Conservation (phyloP, 2,888 invertebrate genomes). For the Netelia fuscicornis region DNA sequence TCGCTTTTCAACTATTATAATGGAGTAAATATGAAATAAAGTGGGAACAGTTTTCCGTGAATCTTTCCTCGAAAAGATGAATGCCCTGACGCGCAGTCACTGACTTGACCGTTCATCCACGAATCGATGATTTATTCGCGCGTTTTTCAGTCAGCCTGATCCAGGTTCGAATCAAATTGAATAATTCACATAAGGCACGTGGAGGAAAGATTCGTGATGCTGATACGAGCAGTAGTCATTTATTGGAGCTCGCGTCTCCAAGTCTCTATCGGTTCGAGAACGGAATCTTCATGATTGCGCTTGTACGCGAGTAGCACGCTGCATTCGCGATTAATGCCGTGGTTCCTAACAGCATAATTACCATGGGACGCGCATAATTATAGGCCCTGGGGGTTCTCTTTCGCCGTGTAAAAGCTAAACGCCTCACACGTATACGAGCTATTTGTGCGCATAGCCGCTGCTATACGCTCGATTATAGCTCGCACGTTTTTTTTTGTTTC, state of each 20-base stretch:
- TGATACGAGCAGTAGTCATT: not conserved
- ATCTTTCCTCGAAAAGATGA: no score
- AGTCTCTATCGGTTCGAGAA: slow-evolving; percentile 8
- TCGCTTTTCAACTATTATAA: not conserved
- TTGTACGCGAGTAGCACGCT: slow-evolving; percentile 9
- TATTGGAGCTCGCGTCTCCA: slow-evolving; percentile 3
- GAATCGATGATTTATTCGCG: no score
- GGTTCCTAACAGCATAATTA: slow-evolving; percentile 68
- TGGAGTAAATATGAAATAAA: no score
- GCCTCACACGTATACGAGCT: slow-evolving; percentile 46
- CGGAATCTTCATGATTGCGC: slow-evolving; percentile 46
- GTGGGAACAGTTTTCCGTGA: no score
- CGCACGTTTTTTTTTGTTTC: slow-evolving; percentile 35
- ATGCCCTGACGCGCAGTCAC: no score
- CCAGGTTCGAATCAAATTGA: not conserved
- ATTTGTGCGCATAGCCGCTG: slow-evolving; percentile 38
- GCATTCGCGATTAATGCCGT: slow-evolving; percentile 60
- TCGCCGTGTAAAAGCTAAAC: slow-evolving; percentile 49
- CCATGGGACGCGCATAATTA: slow-evolving; percentile 67
- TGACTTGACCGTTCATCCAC: no score
- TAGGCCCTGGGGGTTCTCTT: slow-evolving; percentile 49
- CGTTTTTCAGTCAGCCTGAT: no score
- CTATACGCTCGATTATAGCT: slow-evolving; percentile 53
- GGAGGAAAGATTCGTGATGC: not conserved
- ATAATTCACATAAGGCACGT: not conserved